Percentiles rank a stretch among this genome's conserved stretches.
phyloP scores from a whole-genome alignment of 1,140 invertebrate genomes.

The Ptiloglossa arizonensis region DNA sequence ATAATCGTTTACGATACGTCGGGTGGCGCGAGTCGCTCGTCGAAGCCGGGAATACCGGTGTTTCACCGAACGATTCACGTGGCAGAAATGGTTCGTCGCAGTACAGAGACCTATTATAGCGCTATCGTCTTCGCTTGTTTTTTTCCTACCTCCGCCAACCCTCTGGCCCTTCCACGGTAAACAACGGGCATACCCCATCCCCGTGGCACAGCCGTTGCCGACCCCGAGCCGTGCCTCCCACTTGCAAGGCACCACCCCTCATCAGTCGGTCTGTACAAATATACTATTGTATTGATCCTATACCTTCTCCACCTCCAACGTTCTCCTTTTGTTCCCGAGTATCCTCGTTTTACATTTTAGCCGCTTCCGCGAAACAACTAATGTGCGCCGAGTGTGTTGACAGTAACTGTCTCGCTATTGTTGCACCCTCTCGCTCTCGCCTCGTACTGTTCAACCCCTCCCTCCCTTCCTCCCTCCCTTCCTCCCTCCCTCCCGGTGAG shows the following conservation, averaged over 20 bases:
- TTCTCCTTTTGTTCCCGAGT: slow-evolving; percentile 72
- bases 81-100: slow-evolving; percentile 47
- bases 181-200: slow-evolving; percentile 62
- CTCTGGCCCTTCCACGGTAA: slow-evolving; percentile 61
- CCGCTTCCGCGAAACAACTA: slow-evolving; percentile 77
- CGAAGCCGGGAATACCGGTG: background rate
- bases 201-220: slow-evolving; percentile 48
- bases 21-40: background rate
- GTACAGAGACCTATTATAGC: slow-evolving; percentile 52
- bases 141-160: slow-evolving; percentile 45
- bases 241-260: slow-evolving; percentile 72
- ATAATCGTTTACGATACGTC: background rate
- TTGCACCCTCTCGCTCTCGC: slow-evolving; percentile 56
- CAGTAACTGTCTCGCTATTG: slow-evolving; percentile 72
- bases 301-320: slow-evolving; percentile 64
- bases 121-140: slow-evolving; percentile 56
- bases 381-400: slow-evolving; percentile 73
- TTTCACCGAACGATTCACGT: slow-evolving; percentile 28
- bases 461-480: background rate
- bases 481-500: background rate
- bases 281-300: slow-evolving; percentile 78
- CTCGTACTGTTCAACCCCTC: slow-evolving; percentile 33
- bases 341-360: slow-evolving; percentile 74
- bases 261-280: slow-evolving; percentile 74
- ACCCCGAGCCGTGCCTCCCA: slow-evolving; percentile 63